Evolutionary conservation across 2,797 vertebrate genomes (phyloP).

Genomic region (Tragelaphus eurycerus): DNA sequence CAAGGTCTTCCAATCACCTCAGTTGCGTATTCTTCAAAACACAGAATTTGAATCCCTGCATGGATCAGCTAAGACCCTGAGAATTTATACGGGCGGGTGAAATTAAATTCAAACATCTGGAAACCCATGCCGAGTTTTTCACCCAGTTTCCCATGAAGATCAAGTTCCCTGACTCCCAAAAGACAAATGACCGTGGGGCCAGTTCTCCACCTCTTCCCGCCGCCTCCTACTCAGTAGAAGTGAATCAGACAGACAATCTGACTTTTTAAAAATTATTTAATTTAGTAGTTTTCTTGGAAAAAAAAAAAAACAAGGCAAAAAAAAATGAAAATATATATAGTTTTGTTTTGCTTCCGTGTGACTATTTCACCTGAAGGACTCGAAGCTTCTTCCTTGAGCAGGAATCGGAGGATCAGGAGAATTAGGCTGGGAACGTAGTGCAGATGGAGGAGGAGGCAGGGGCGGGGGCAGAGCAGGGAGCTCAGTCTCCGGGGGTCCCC

Average conservation of each 20-base stretch:
- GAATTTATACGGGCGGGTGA: background rate
- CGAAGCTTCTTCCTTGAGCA: conserved; percentile 53
- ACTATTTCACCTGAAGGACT: conserved; percentile 66
- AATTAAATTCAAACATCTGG: background rate
- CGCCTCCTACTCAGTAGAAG: background rate
- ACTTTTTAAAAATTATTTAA: conserved; percentile 83
- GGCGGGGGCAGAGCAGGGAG: background rate
- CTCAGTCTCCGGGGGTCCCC: background rate
- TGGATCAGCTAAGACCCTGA: background rate
- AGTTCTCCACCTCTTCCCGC: background rate
- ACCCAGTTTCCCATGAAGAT: background rate
- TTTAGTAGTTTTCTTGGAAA: conserved; percentile 80
- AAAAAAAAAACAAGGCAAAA: conserved; percentile 75
- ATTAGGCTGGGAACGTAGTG: conserved; percentile 52
- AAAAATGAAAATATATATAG: conserved; percentile 80
- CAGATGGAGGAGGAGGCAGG: background rate
- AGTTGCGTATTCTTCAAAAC: background rate
- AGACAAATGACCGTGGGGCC: background rate
- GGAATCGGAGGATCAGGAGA: conserved; percentile 29
- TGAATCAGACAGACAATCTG: conserved; percentile 55
- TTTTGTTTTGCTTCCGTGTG: conserved; percentile 68
- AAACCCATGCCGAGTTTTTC: background rate
- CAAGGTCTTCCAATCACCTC: background rate
- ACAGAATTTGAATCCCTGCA: background rate
- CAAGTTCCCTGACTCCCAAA: background rate